Percentiles rank a stretch among this genome's conserved stretches.
Evolutionary conservation across 2,797 vertebrate genomes (phyloP).

Genomic region (Melanotaenia nigrans): DNA sequence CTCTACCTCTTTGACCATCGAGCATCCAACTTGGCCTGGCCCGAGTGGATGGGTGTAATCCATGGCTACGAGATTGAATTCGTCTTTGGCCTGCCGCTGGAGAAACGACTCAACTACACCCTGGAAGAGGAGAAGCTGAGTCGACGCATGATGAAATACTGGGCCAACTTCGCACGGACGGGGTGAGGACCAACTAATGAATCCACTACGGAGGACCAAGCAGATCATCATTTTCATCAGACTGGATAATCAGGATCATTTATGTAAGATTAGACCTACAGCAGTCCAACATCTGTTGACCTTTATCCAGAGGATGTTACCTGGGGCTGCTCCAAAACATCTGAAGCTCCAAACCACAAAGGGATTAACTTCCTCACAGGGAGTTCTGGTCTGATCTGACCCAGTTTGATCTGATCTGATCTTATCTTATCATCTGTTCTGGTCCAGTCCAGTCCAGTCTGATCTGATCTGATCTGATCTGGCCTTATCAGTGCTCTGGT

Average conservation of each 20-base stretch:
- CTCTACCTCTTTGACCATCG: constrained; percentile 92
- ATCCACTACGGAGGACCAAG: too few relatives aligned
- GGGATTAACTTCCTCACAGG: too few relatives aligned
- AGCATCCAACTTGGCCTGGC: constrained; percentile 92
- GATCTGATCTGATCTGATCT: background rate
- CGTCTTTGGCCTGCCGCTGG: constrained; percentile 91
- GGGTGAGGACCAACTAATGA: constrained; percentile 80
- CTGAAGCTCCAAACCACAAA: too few relatives aligned
- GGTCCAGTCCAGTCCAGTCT: background rate
- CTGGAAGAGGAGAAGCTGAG: constrained; percentile 88
- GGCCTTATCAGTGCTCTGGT: background rate
- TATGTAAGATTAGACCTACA: background rate
- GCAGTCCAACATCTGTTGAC: too few relatives aligned
- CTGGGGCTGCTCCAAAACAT: too few relatives aligned
- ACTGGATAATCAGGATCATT: background rate
- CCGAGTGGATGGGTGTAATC: constrained; percentile 96
- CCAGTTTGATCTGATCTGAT: background rate
- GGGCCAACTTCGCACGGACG: constrained; percentile 93
- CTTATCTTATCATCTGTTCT: too few relatives aligned
- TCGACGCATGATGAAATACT: constrained; percentile 92
- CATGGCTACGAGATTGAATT: constrained; percentile 97
- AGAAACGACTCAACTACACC: constrained; percentile 90
- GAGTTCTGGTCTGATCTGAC: too few relatives aligned
- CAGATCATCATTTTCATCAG: background rate
- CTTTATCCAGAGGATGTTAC: too few relatives aligned